A percentile compares a stretch with the other conserved stretches of the same genome.
These are phyloP conservation scores for Melipona quadrifasciata DNA, from an alignment of 1,140 invertebrate species.

Conservation along the genomic window DNA sequence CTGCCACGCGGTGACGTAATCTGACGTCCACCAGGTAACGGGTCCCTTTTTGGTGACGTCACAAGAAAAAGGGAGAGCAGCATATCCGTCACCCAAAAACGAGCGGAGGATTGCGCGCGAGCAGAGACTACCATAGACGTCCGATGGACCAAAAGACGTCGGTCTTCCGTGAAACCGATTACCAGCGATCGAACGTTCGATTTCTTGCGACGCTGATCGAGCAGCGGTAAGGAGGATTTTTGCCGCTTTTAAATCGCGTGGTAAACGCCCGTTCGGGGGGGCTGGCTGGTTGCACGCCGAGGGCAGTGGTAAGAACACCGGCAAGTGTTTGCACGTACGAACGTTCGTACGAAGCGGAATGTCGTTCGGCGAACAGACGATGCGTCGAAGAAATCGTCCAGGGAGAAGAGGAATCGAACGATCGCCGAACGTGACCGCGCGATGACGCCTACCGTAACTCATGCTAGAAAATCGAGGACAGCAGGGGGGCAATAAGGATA, in stretches of 20 bases:
- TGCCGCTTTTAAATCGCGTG: conserved; percentile 37
- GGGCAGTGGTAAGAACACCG: conserved; percentile 26
- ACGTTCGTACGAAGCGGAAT: conserved; percentile 57
- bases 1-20: conserved; percentile 69
- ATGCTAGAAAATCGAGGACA: conserved; percentile 25
- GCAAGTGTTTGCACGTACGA: conserved; percentile 53
- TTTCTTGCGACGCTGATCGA: background rate
- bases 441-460: conserved; percentile 29
- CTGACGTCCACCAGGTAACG: conserved; percentile 69
- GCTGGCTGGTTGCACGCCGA: background rate
- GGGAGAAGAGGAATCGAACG: conserved; percentile 47
- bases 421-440: conserved; percentile 42
- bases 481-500: conserved; percentile 31
- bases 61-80: conserved; percentile 33
- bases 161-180: conserved; percentile 38
- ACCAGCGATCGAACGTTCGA: background rate
- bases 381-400: conserved; percentile 45
- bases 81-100: background rate
- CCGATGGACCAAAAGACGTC: background rate
- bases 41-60: conserved; percentile 69
- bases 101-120: background rate
- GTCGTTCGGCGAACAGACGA: conserved; percentile 48
- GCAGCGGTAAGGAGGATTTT: conserved; percentile 10
- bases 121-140: background rate
- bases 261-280: conserved; percentile 19